Evolutionary conservation across 2,797 vertebrate species (phyloP), one percentile per base, ranked within the genome.

Genomic region (Cynopterus sphinx): DNA sequence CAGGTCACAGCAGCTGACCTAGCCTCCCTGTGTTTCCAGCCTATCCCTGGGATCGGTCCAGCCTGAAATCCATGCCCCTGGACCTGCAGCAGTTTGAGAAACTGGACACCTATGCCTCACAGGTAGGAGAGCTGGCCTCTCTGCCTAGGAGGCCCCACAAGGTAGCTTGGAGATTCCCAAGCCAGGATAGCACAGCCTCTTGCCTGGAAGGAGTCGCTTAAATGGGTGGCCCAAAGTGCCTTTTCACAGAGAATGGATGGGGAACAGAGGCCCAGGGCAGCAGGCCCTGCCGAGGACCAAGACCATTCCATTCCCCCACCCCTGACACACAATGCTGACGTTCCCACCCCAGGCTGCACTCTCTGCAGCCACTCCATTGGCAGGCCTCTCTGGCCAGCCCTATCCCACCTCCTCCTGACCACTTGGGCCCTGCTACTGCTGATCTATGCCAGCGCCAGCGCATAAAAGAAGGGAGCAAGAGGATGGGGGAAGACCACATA

Each of bases 1-100:
- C 33, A 33, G 21, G 39, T 57, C 43, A 49, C 63, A 17, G 36
- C 13, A 33, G 59, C 71, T 95, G 46, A 97, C 39, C 3, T 21
- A 39, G 43, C 36, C 43, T 68, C 49, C 28, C 53, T 96, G 55
- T 98, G 82, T 98, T 97, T 95, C 74, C 96, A 99, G 99, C 65
- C 33, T 99, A 99, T 91, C 99, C 99, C 22, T 99, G 99, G 99
- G 98, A 99, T 96, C 98, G 97, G 71, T 98, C 98, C 95, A 98
- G 98, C 95, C 96, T 99, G 95, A 99, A 99, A 96, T 99, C 99
- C 96, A 96, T 99, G 96, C 51, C 98, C 28, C 94, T 99, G 70
- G 98, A 99, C 91, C 96, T 98, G 96, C 96, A 92, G 95, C 97
- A 98, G 75, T 98, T 99, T 96, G 90, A 98, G 96, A 98, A 98